Conservation (phyloP, 2,888 invertebrate species). For the Conops quadrifasciatus region DNA sequence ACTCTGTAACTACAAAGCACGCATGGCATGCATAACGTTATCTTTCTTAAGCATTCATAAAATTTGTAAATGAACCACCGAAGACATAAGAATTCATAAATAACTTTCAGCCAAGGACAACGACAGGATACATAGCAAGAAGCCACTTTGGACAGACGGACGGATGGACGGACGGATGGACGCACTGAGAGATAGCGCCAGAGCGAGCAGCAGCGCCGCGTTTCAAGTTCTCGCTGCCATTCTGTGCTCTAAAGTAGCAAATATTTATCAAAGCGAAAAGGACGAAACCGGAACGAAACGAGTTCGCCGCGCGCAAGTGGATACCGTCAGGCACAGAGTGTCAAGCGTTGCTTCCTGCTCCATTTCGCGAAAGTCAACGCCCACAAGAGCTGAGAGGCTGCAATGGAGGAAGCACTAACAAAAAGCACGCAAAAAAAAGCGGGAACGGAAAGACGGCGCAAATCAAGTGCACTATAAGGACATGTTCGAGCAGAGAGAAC, state of each 20-base stretch:
- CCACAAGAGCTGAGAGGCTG: not conserved
- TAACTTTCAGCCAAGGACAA: conserved; percentile 37
- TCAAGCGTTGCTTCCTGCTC: conserved; percentile 17
- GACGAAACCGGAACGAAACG: conserved; percentile 5
- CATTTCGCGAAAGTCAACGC: not conserved
- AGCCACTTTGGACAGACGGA: not conserved
- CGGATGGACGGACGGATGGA: not conserved
- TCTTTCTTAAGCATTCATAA: conserved; percentile 38
- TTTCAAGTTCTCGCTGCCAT: conserved; percentile 23
- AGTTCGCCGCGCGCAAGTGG: not conserved
- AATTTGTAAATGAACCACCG: conserved; percentile 46
- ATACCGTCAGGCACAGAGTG: not conserved
- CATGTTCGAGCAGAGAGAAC: conserved; percentile 25
- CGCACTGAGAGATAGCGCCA: not conserved
- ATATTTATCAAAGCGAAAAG: conserved; percentile 40
- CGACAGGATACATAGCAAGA: conserved; percentile 3
- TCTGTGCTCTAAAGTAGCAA: conserved; percentile 38
- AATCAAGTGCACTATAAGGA: not conserved
- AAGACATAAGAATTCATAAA: conserved; percentile 46
- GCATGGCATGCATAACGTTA: conserved; percentile 34
- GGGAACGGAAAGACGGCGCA: not conserved
- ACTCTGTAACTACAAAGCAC: not conserved
- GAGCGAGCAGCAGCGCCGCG: not conserved
- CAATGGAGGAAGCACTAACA: not conserved
- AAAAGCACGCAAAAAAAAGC: not conserved